Evolutionary conservation across 1,140 invertebrate genomes (phyloP), one percentile per base, ranked within the genome.

Genomic region (Philaenus spumarius): DNA sequence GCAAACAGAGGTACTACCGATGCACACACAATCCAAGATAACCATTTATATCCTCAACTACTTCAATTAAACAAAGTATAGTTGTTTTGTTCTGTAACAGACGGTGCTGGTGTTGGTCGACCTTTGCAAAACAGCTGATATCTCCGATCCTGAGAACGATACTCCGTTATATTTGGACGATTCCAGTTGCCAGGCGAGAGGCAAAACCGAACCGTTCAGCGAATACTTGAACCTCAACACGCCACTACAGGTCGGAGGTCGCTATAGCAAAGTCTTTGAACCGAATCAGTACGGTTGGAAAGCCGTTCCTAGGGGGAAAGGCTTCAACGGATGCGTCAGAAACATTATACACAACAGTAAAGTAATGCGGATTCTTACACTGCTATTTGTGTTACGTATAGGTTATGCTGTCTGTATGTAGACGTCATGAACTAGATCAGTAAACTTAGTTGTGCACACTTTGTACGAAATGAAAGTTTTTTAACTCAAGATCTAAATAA

Each of bases 151-250:
- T 66, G 90, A 94, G 75, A 93, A 96, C 71, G 89, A 90, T 19
- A 85, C 84, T 30, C 86, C 90, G 1, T 85, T 90, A 2, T 82
- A 89, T 65, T 93, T 95, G 68, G 90, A 95, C 67, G 86, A 90
- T 59, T 82, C 83, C 3, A 83, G 82, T 11, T 98, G 95, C 73
- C 91, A 96, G 74, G 90, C 89, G 0, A 80, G 82, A 55, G 91
- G 90, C 11, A 82, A 79, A 0, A 91, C 97, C 62, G 91, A 92
- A 11, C 92, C 93, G 1, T 97, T 96, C 74, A 96, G 95, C 71
- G 93, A 96, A 72, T 97, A 94, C 68, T 77, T 98, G 4, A 97
- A 98, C 76, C 93, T 98, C 0, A 96, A 97, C 74, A 85, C 92
- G 0, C 93, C 95, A 0, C 76, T 98, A 22, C 94, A 98, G 77